A percentile compares a stretch with the other conserved stretches of the same genome.
Evolutionary conservation across 2,797 vertebrate species (phyloP).

Genomic region (Prionace glauca): DNA sequence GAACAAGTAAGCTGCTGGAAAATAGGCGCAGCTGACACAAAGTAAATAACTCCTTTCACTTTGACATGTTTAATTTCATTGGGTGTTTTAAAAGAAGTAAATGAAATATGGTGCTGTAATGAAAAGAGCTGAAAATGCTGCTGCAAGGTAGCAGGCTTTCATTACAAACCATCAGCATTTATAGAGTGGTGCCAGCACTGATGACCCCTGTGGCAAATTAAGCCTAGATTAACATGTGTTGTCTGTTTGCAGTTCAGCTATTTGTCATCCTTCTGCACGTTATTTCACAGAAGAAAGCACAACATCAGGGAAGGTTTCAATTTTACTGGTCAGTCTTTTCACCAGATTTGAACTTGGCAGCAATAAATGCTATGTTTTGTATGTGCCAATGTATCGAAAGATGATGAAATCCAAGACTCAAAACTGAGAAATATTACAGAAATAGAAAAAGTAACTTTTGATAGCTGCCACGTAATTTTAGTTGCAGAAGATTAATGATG

Average conservation of each 20-base stretch:
- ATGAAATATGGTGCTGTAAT: background rate
- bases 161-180: background rate
- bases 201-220: conserved; percentile 9
- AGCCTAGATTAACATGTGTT: background rate
- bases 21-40: background rate
- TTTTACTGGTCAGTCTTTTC: background rate
- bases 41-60: background rate
- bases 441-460: background rate
- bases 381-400: background rate
- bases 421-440: background rate
- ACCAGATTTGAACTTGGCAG: background rate
- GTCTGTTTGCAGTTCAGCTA: background rate
- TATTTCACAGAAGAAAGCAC: background rate
- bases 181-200: background rate
- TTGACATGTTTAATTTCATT: conserved; percentile 15
- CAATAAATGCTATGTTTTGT: background rate
- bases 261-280: background rate
- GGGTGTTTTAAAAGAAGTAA: background rate
- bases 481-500: background rate
- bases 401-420: background rate
- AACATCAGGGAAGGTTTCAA: background rate
- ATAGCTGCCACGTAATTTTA: background rate
- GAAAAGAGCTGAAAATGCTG: background rate
- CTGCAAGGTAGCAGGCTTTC: background rate
- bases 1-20: background rate